Base-by-base conservation (phyloP, 2,797 vertebrate genomes). In the Sebastolobus alascanus region DNA sequence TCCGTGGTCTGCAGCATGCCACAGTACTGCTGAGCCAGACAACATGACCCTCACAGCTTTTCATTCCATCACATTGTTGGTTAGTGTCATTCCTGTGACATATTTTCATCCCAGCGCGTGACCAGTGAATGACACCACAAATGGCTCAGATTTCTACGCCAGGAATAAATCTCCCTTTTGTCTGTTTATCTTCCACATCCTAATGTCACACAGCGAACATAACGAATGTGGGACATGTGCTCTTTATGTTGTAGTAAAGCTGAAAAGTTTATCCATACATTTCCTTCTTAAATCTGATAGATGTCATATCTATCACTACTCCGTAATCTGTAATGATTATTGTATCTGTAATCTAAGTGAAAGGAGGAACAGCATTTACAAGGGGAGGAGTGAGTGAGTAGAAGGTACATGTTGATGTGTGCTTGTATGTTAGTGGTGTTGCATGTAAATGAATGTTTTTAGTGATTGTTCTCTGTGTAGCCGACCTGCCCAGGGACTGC, bases 51-150 rank as follows among this genome's bases (percentile, higher is more conserved):
- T 72, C n/a, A 13, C 35, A 68, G 77, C 46, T 58, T 75, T 60
- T 78, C 67, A 35, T 74, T 63, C 73, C 63, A 29, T 79, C 46
- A 25, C 33, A 63, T 63, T 73, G 75, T 79, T 68, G 46, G 66
- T 74, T 52, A 18, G 72, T 76, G 69, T 82, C 83, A 78, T 87
- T 82, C 69, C 69, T 68, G 52, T 8, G 59, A 84, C 69, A 80
- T 85, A 81, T 75, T 87, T 83, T 46, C 78, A 64, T 80, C 52
- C 38, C 56, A 74, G 72, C 20, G 8, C 46, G 50, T 79, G 75
- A 66, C 65, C 63, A 46, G 22, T 14, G 12, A 87, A 56, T 43
- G 75, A 31, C 59, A 72, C 54, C 38, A 31, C 61, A 40, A 56
- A 74, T 13, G 61, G 63, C 61, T 87, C 50, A 6, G 9, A 69